Conservation (phyloP, 2,888 invertebrate genomes). For the Apantesis nais region DNA sequence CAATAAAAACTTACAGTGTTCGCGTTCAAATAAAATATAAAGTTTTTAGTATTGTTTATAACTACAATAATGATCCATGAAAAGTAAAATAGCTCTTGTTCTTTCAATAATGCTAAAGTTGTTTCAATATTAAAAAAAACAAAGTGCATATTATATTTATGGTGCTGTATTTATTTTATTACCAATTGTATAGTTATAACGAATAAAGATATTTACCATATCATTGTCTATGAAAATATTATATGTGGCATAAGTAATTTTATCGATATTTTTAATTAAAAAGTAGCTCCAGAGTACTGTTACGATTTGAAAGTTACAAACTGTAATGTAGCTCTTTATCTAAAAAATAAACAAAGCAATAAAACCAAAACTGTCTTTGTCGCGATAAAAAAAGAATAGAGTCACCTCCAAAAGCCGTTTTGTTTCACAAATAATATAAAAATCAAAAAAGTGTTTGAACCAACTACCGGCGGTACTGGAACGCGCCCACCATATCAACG, state of each 20-base stretch:
- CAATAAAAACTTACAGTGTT: neutral
- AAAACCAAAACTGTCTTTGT: constrained; percentile 63
- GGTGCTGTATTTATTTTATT: constrained; percentile 10
- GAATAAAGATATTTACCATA: neutral
- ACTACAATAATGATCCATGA: constrained; percentile 9
- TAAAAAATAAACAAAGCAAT: constrained; percentile 22
- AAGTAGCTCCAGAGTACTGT: neutral
- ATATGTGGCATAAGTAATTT: too few relatives aligned
- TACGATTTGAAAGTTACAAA: neutral
- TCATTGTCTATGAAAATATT: neutral
- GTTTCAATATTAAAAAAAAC: constrained; percentile 12
- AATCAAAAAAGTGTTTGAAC: constrained; percentile 67
- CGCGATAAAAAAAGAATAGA: constrained; percentile 60
- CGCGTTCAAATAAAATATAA: neutral
- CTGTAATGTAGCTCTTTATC: neutral
- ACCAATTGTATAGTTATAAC: neutral
- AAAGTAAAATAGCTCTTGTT: constrained; percentile 4
- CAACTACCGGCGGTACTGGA: constrained; percentile 80
- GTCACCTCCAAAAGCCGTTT: constrained; percentile 68
- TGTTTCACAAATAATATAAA: constrained; percentile 66
- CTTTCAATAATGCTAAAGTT: constrained; percentile 8
- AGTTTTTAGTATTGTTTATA: constrained; percentile 8
- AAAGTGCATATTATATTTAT: constrained; percentile 8
- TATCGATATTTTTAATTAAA: neutral
- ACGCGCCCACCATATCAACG: constrained; percentile 79